Conservation (phyloP, 2,797 vertebrate species). For the Phoeniculus purpureus region DNA sequence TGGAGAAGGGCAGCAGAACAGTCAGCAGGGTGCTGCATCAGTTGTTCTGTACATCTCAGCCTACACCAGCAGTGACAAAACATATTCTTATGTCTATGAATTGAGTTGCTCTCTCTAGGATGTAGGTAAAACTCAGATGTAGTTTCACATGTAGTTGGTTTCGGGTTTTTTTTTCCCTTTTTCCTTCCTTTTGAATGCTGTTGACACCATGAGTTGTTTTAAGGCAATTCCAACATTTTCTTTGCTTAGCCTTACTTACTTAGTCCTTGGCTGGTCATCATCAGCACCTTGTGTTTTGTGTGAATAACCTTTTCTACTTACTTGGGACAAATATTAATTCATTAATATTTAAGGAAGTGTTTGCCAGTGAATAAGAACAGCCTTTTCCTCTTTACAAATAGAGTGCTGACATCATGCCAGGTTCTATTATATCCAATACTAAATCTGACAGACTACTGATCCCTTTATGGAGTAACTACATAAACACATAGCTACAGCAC, state of each 20-base stretch:
- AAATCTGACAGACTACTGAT: not conserved
- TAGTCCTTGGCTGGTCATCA: not conserved
- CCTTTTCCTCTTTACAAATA: not conserved
- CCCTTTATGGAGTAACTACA: not conserved
- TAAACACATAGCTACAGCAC: not conserved
- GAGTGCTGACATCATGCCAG: not conserved
- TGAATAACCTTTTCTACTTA: constrained; percentile 33
- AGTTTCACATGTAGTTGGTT: not conserved
- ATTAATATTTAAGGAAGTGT: constrained; percentile 18
- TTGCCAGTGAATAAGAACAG: not conserved
- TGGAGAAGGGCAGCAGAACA: not conserved
- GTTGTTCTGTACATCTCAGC: not conserved
- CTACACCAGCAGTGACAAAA: accelerated
- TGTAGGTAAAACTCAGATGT: not conserved
- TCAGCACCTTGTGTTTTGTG: not conserved
- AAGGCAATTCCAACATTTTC: constrained; percentile 31
- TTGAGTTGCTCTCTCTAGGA: not conserved
- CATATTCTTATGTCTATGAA: not conserved
- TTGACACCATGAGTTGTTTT: not conserved
- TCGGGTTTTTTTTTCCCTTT: not conserved
- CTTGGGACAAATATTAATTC: constrained; percentile 12
- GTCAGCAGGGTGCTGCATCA: not conserved
- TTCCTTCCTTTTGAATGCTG: not conserved
- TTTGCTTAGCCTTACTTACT: constrained; percentile 17
- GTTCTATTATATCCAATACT: not conserved